Percentiles rank a stretch among this genome's conserved stretches.
Evolutionary conservation across 2,888 invertebrate genomes (phyloP).

Genomic region (Catocala fraxini): DNA sequence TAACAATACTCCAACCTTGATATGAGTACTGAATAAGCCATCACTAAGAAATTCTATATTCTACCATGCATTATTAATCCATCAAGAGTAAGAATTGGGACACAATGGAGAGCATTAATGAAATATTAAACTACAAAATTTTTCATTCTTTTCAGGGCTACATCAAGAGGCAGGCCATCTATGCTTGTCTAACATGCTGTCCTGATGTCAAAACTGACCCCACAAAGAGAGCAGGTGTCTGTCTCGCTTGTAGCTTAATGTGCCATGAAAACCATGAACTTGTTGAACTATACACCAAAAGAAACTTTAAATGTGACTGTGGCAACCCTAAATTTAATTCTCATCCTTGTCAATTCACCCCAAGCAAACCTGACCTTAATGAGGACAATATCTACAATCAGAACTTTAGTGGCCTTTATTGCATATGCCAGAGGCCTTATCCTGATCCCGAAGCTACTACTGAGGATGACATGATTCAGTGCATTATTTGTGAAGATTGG

Average conservation of each 20-base stretch:
- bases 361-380: conserved; percentile 90
- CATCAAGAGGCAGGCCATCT: conserved; percentile 96
- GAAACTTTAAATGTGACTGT: conserved; percentile 98
- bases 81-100: no score
- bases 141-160: conserved; percentile 91
- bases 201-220: conserved; percentile 88
- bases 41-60: no score
- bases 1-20: no score
- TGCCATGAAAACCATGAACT: conserved; percentile 99
- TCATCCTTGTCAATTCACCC: conserved; percentile 90
- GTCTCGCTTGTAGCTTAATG: conserved; percentile 96
- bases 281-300: conserved; percentile 98
- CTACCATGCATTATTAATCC: no score
- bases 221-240: conserved; percentile 92
- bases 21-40: no score
- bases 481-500: conserved; percentile 99
- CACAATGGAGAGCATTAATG: no score
- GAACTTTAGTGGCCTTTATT: conserved; percentile 97
- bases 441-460: conserved; percentile 95
- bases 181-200: conserved; percentile 97
- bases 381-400: conserved; percentile 94
- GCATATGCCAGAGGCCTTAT: conserved; percentile 96
- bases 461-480: conserved; percentile 98
- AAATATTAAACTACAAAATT: not conserved
- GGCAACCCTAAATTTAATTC: conserved; percentile 93